Conservation (phyloP, 2,888 invertebrate species). For the Drosophila diplacantha region DNA sequence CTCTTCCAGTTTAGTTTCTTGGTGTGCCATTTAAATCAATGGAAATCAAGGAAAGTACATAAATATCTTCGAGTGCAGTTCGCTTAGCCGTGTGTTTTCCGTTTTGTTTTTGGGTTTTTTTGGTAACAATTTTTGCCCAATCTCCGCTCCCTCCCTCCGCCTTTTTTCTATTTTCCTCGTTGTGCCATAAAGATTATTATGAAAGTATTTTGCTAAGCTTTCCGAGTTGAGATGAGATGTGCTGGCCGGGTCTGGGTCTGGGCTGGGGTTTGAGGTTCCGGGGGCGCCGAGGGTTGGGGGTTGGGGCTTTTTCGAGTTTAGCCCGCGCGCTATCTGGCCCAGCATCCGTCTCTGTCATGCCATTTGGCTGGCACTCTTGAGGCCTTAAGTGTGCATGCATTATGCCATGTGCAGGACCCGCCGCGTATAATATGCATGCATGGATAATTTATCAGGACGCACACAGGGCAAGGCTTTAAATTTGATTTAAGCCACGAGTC, state of each 20-base stretch:
- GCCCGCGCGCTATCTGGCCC: constrained; percentile 29
- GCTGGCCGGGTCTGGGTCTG: neutral
- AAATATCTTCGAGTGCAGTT: constrained; percentile 10
- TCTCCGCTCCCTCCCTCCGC: neutral
- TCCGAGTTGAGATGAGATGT: constrained; percentile 33
- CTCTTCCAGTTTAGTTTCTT: too few relatives aligned
- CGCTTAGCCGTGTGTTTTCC: constrained; percentile 38
- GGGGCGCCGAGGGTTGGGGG: neutral
- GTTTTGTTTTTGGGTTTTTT: constrained; percentile 14
- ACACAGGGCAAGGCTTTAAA: constrained; percentile 26
- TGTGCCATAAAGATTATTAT: constrained; percentile 67
- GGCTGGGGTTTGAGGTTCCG: constrained; percentile 9
- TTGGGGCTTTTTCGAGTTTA: constrained; percentile 1
- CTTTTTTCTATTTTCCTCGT: constrained; percentile 45
- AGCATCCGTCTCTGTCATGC: constrained; percentile 56
- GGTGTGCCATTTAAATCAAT: too few relatives aligned
- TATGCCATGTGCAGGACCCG: constrained; percentile 40
- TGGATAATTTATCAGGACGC: constrained; percentile 38
- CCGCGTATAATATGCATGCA: constrained; percentile 22
- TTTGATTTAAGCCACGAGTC: constrained; percentile 38
- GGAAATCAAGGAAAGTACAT: neutral
- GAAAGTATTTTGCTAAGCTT: constrained; percentile 64
- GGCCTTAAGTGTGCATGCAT: constrained; percentile 59
- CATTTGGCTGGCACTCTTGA: constrained; percentile 57
- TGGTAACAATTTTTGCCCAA: constrained; percentile 34